Evolutionary conservation across 2,888 invertebrate species (phyloP).

Genomic region (Fragum whitleyi): DNA sequence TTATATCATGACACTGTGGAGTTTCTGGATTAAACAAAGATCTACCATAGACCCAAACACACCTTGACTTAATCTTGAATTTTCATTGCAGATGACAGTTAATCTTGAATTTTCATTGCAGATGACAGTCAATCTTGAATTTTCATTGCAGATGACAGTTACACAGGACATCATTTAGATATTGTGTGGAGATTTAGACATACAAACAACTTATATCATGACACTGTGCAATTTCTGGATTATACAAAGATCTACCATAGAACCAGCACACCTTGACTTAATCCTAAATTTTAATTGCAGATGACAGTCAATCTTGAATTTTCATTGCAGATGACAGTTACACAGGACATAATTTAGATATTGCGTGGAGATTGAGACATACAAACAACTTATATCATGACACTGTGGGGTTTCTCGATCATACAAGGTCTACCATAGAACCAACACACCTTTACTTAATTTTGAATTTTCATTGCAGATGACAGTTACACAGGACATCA

Average conservation of each 20-base stretch:
- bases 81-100: no score
- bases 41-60: conserved; percentile 44
- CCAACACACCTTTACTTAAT: no score
- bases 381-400: conserved; percentile 11
- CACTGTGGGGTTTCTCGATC: no score
- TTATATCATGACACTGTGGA: conserved; percentile 16
- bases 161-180: conserved; percentile 29
- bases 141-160: conserved; percentile 34
- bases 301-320: conserved; percentile 5
- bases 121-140: no score
- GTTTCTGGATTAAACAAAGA: conserved; percentile 39
- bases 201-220: not conserved
- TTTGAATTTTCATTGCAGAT: conserved; percentile 34
- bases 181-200: conserved; percentile 22
- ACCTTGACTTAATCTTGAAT: conserved; percentile 33
- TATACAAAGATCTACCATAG: no score
- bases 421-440: no score
- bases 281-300: conserved; percentile 27
- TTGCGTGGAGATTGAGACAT: conserved; percentile 21
- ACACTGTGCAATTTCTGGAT: not conserved
- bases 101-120: conserved; percentile 29
- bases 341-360: conserved; percentile 26
- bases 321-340: conserved; percentile 32
- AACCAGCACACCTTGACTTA: no score
- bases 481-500: conserved; percentile 24